phyloP scores from a whole-genome alignment of 2,797 vertebrate genomes.

The Glyptemys insculpta region DNA sequence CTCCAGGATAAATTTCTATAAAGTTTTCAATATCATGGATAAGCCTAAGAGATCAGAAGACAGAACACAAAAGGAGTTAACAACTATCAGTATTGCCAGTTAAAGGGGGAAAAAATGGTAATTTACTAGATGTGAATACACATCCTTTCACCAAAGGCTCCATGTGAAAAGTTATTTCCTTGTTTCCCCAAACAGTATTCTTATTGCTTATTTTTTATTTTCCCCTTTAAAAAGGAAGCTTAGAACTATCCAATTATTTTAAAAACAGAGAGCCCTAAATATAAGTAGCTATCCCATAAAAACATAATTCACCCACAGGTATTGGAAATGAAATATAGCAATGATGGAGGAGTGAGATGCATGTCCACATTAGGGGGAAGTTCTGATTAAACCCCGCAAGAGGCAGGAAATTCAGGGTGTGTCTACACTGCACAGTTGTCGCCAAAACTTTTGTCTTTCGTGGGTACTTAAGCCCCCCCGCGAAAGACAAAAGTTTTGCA shows the following conservation, averaged over 20 bases:
- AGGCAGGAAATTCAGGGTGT: background rate
- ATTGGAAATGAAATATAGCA: background rate
- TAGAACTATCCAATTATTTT: background rate
- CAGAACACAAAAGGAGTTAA: background rate
- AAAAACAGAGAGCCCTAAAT: background rate
- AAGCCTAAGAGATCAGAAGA: slow-evolving; percentile 81
- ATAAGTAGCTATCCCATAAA: background rate
- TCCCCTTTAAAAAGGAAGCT: background rate
- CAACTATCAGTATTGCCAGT: background rate
- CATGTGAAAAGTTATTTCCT: background rate
- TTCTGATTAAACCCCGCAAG: background rate
- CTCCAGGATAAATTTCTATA: slow-evolving; percentile 89
- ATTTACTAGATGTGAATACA: background rate
- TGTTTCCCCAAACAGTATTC: background rate
- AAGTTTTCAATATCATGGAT: slow-evolving; percentile 78
- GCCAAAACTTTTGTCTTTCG: no score
- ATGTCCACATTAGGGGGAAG: background rate
- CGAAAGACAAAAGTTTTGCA: no score
- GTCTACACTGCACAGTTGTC: no score
- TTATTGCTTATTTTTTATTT: background rate
- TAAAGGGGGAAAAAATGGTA: background rate
- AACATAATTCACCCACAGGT: background rate
- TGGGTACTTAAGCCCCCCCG: no score
- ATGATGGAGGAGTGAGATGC: background rate
- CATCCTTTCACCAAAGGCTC: background rate